Base-by-base conservation (phyloP, 2,888 invertebrate genomes). In the Tetragonula carbonaria region DNA sequence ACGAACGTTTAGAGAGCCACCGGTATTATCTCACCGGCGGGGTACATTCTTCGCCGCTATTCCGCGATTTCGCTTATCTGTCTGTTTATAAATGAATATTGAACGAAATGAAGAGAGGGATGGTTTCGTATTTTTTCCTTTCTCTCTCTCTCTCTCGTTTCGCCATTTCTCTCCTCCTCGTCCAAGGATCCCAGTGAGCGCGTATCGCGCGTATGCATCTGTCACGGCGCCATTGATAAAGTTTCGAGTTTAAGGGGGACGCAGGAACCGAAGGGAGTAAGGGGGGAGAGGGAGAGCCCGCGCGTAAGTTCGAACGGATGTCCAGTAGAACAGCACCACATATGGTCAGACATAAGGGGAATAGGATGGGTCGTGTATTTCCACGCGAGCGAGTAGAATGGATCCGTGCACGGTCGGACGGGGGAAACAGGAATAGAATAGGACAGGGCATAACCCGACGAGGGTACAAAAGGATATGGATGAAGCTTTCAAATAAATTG, bases 351-450 rank as follows among this genome's bases (percentile, higher is more conserved):
- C 57, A 45, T 66, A 66, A 45, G 78, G 71, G 71, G 68, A 70
- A 28, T 67, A 51, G 68, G 66, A 66, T 66, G 53, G 53, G 33
- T 18, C 67, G 68, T 70, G 68, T 68, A 70, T 80, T 66, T 80
- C 75, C 79, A 63, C 62, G 62, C 68, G 75, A 79, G 51, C 75
- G 68, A 55, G 59, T 77, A 59, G 78, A 78, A 80, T 72, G 71
- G 71, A 66, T 63, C 55, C 57, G 57, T 59, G 33, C 65, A 59
- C 51, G 80, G 68, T 68, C 53, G 59, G 74, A n/a, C 45, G 59
- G 28, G 21, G 53, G 45, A 45, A 28, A 28, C 3, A 5, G 50
- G 65, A 51, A 66, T 59, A 72, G 66, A 75, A 59, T n/a, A 70
- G 76, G 16, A 51, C n/a, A 23, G 51, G 50, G 62, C 70, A 51